phyloP scores from a whole-genome alignment of 2,113 vertebrate species.

The Eclectus roratus region DNA sequence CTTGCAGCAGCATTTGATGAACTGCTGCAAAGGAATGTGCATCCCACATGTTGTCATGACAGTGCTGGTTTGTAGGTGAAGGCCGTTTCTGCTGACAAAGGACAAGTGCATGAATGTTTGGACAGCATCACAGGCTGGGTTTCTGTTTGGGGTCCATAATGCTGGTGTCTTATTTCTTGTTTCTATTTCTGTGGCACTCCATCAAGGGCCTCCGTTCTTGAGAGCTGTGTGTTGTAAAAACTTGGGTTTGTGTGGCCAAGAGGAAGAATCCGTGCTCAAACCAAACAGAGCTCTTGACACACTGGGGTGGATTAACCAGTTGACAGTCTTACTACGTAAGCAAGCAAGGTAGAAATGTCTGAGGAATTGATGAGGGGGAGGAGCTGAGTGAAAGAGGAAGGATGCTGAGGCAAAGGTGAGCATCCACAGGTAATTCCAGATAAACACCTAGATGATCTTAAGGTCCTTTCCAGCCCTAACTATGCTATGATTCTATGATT shows the following conservation, averaged over 20 bases:
- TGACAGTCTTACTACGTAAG: background rate
- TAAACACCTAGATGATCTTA: background rate
- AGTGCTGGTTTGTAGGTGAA: background rate
- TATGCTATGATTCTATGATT: too few relatives aligned
- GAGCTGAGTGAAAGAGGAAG: background rate
- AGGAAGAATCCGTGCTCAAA: background rate
- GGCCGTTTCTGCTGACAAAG: background rate
- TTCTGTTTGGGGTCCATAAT: rapidly evolving
- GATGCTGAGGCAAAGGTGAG: background rate
- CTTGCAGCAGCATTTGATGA: background rate
- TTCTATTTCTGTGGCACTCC: background rate
- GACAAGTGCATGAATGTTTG: background rate
- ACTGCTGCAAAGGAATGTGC: rapidly evolving
- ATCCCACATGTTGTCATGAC: rapidly evolving
- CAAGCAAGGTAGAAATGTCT: background rate
- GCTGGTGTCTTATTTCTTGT: background rate
- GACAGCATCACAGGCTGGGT: rapidly evolving
- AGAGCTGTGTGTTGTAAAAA: background rate
- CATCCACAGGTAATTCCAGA: background rate
- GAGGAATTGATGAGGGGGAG: background rate
- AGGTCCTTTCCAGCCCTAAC: too few relatives aligned
- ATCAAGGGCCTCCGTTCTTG: background rate
- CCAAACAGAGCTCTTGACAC: rapidly evolving
- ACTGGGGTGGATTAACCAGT: background rate
- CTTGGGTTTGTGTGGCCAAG: rapidly evolving